phyloP scores from a whole-genome alignment of 2,888 invertebrate genomes.

The Diogma glabrata region DNA sequence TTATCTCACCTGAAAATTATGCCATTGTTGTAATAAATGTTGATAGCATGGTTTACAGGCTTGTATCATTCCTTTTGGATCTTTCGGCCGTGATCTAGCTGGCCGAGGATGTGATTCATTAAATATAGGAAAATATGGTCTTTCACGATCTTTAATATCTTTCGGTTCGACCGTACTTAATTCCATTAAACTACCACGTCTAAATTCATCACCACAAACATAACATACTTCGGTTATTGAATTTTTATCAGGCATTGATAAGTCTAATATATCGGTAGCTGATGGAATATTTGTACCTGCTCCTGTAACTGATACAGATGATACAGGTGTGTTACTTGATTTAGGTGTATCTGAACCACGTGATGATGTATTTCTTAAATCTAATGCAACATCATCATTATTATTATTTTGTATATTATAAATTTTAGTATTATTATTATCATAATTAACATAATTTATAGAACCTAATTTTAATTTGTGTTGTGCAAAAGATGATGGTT shows the following conservation, averaged over 20 bases:
- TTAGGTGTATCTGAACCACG: slow-evolving; percentile 19
- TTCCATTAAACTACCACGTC: slow-evolving; percentile 67
- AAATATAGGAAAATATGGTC: slow-evolving; percentile 63
- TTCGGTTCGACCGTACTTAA: slow-evolving; percentile 50
- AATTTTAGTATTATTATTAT: neutral
- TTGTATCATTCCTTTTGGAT: slow-evolving; percentile 64
- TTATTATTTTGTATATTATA: slow-evolving; percentile 3
- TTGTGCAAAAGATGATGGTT: slow-evolving; percentile 33
- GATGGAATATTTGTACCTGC: slow-evolving; percentile 31
- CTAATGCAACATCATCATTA: slow-evolving; percentile 32
- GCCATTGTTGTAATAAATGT: slow-evolving; percentile 82
- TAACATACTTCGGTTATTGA: slow-evolving; percentile 82
- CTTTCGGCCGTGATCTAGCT: slow-evolving; percentile 74
- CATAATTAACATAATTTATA: slow-evolving; percentile 24
- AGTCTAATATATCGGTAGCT: slow-evolving; percentile 76
- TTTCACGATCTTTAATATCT: slow-evolving; percentile 34
- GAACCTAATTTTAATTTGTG: slow-evolving; percentile 35
- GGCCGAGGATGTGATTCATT: slow-evolving; percentile 73
- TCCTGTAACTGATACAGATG: slow-evolving; percentile 34
- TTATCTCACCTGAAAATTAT: slow-evolving; percentile 58
- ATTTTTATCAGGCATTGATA: slow-evolving; percentile 88
- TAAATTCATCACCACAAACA: slow-evolving; percentile 81
- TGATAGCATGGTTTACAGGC: slow-evolving; percentile 77
- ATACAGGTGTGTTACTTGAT: slow-evolving; percentile 5
- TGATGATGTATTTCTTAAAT: slow-evolving; percentile 34